These are phyloP conservation scores for Papilio dardanus DNA, from an alignment of 1,140 invertebrate species.

Conservation along the genomic window DNA sequence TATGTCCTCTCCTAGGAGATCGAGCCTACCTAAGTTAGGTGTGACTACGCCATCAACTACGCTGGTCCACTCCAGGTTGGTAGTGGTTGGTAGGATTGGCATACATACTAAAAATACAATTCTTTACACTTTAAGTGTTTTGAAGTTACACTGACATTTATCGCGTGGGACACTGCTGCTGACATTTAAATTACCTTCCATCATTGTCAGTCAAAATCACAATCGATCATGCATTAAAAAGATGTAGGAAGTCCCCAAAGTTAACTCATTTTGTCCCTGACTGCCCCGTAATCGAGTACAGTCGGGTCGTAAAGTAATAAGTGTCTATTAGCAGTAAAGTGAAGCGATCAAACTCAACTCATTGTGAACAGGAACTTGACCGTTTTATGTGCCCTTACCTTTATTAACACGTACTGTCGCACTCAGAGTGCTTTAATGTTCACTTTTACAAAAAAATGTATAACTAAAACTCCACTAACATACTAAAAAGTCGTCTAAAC, in stretches of 20 bases:
- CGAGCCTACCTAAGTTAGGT: too few relatives aligned
- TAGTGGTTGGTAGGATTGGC: too few relatives aligned
- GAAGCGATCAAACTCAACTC: constrained; percentile 8
- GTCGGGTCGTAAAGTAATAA: not conserved
- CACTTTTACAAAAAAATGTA: too few relatives aligned
- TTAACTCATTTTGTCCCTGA: not conserved
- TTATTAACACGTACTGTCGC: not conserved
- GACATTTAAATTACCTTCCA: not conserved
- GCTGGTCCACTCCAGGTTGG: too few relatives aligned
- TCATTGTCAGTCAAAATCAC: not conserved
- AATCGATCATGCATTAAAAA: not conserved
- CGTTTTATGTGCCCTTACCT: constrained; percentile 11
- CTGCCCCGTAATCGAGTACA: constrained; percentile 4
- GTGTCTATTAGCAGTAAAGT: constrained; percentile 13
- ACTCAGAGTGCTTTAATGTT: too few relatives aligned
- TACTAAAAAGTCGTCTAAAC: too few relatives aligned
- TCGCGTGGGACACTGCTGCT: too few relatives aligned
- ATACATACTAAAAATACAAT: too few relatives aligned
- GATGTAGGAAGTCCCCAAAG: not conserved
- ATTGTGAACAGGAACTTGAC: constrained; percentile 4
- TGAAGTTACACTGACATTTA: not conserved
- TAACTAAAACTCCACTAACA: too few relatives aligned
- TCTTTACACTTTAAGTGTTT: not conserved
- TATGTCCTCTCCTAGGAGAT: too few relatives aligned
- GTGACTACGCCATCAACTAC: too few relatives aligned